These are phyloP conservation scores for Paraescarpia echinospica DNA, from an alignment of 1,140 invertebrate genomes.

Conservation along the genomic window DNA sequence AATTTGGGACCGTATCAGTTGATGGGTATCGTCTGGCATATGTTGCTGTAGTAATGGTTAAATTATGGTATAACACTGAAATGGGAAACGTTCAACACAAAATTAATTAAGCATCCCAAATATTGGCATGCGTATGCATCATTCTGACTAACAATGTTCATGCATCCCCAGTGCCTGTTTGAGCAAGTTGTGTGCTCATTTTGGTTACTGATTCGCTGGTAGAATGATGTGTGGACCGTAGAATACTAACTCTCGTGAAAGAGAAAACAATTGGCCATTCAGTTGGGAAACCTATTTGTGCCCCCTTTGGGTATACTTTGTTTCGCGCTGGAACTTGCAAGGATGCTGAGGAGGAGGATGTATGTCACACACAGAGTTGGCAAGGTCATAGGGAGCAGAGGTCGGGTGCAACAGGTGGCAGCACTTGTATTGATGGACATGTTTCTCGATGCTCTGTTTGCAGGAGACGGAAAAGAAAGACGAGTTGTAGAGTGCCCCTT, in stretches of 20 bases:
- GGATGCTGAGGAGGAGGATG: not conserved
- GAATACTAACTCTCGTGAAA: not conserved
- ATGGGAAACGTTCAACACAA: not conserved
- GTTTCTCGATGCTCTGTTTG: not conserved
- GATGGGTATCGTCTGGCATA: not conserved
- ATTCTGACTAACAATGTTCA: not conserved
- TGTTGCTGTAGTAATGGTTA: not conserved
- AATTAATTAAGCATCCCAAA: not conserved
- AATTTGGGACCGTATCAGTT: not conserved
- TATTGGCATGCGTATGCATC: not conserved
- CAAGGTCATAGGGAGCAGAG: not conserved
- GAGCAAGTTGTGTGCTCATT: conserved; percentile 4
- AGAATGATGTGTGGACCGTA: not conserved
- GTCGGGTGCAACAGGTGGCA: not conserved
- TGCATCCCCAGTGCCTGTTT: not conserved
- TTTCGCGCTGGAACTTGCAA: not conserved
- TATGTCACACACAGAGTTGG: not conserved
- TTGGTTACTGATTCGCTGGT: not conserved
- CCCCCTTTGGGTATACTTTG: not conserved
- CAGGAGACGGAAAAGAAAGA: not conserved
- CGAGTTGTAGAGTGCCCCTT: not conserved
- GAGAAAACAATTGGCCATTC: not conserved
- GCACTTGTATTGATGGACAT: not conserved
- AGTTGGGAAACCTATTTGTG: not conserved
- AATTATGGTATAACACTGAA: not conserved